These are phyloP conservation scores for Mastacembelus armatus DNA, from an alignment of 2,797 vertebrate species.

Conservation along the genomic window DNA sequence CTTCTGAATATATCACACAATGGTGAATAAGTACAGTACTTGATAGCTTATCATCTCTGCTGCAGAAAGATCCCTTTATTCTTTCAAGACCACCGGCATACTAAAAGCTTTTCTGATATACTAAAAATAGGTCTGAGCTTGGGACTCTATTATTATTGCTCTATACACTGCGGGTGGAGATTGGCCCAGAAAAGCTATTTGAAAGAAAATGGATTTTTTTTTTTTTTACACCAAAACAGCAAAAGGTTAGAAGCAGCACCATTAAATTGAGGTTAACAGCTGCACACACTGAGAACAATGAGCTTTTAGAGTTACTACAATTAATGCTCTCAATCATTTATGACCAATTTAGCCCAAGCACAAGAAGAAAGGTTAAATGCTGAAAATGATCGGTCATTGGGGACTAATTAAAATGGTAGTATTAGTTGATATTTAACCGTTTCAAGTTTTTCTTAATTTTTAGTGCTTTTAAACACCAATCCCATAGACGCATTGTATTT, in stretches of 20 bases:
- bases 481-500: neutral
- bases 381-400: neutral
- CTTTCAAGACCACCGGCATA: conserved; percentile 45
- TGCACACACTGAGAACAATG: conserved; percentile 43
- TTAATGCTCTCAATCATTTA: conserved; percentile 1
- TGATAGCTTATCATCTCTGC: conserved; percentile 48
- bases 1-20: conserved; percentile 34
- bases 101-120: conserved; percentile 67
- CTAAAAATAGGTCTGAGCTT: conserved; percentile 71
- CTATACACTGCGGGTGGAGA: conserved; percentile 45
- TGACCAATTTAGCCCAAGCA: neutral
- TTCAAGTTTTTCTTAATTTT: neutral
- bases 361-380: neutral
- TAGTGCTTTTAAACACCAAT: too few species aligned
- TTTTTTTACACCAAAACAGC: conserved; percentile 35
- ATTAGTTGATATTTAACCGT: neutral
- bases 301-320: conserved; percentile 7
- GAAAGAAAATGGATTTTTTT: conserved; percentile 44
- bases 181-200: conserved; percentile 65
- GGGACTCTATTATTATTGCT: conserved; percentile 67
- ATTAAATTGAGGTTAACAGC: conserved; percentile 26
- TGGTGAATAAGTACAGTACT: conserved; percentile 7
- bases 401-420: neutral
- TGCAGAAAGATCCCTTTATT: conserved; percentile 61
- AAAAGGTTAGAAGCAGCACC: conserved; percentile 31